These are phyloP conservation scores for Rapana venosa DNA, from an alignment of 2,888 invertebrate genomes.

Conservation along the genomic window DNA sequence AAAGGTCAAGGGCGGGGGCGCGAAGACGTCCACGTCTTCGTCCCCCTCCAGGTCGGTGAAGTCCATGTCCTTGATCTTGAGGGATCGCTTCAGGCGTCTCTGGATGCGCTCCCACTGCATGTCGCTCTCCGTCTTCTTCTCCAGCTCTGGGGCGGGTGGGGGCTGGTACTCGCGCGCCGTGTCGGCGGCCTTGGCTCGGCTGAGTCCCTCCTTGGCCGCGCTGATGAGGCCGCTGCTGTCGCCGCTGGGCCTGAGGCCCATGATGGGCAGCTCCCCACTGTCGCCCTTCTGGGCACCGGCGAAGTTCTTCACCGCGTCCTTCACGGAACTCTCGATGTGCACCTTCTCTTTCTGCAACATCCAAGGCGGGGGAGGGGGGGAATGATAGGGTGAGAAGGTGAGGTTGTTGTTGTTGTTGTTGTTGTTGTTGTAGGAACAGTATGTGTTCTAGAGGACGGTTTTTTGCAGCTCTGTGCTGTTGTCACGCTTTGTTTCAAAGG, in stretches of 20 bases:
- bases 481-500: too few species aligned
- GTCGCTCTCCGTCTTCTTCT: constrained; percentile 93
- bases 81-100: constrained; percentile 79
- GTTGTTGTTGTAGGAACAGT: too few species aligned
- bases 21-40: constrained; percentile 86
- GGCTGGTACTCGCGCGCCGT: constrained; percentile 53
- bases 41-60: constrained; percentile 94
- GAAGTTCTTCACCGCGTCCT: constrained; percentile 39
- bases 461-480: too few species aligned
- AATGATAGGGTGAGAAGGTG: not conserved
- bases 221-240: constrained; percentile 93
- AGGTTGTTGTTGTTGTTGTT: too few species aligned
- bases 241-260: constrained; percentile 50
- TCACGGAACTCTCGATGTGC: constrained; percentile 44
- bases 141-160: constrained; percentile 78
- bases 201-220: constrained; percentile 93
- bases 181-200: constrained; percentile 47
- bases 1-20: constrained; percentile 77
- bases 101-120: constrained; percentile 94
- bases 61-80: constrained; percentile 93
- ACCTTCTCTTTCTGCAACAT: not conserved
- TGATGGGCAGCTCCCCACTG: constrained; percentile 44
- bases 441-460: too few species aligned
- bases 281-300: constrained; percentile 39
- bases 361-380: not conserved